Evolutionary conservation across 2,113 vertebrate species (phyloP), one percentile per base, ranked within the genome.

Genomic region (Glaucomys volans): DNA sequence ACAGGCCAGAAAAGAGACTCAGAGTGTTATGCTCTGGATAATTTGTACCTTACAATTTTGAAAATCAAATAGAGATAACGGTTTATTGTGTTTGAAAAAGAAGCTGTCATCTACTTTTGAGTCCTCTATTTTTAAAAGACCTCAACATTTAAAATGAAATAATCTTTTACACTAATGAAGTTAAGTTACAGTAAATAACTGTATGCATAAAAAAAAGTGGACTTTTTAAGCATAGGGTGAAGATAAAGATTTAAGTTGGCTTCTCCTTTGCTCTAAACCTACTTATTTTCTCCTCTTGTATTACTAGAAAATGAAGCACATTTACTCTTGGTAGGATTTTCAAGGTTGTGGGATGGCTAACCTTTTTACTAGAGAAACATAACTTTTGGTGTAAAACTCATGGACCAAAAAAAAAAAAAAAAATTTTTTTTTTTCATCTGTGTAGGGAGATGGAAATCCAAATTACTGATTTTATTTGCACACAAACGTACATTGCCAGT

Each of bases 1-100:
- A 98, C 95, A 98, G 98, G 98, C 98, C 96, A 91, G 97, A 96
- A 95, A 98, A 99, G 98, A 98, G 97, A 97, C 98, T 97, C 67
- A 84, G 95, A 98, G 96, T 98, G 97, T 96, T 97, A 98, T 47
- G 35, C 91, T 96, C 89, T 4, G 91, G 93, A 96, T 98, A 98
- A 98, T 98, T 97, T 98, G 98, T 97, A 97, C 95, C 95, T 97
- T 91, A 93, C 93, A 92, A 96, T 98, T 98, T 97, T 96, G 92
- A 30, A 96, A 98, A 97, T 98, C 91, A 98, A 92, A 97, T 71
- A 95, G 95, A 97, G 79, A 74, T 90, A 97, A 95, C 44, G n/a
- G 40, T 97, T 98, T 98, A 97, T 97, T 97, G 97, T 84, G 9
- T 97, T 97, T 97, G 91, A 96, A 95, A 97, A 98, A 90, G 94